phyloP scores from a whole-genome alignment of 2,797 vertebrate species.

The Rhinella marina region DNA sequence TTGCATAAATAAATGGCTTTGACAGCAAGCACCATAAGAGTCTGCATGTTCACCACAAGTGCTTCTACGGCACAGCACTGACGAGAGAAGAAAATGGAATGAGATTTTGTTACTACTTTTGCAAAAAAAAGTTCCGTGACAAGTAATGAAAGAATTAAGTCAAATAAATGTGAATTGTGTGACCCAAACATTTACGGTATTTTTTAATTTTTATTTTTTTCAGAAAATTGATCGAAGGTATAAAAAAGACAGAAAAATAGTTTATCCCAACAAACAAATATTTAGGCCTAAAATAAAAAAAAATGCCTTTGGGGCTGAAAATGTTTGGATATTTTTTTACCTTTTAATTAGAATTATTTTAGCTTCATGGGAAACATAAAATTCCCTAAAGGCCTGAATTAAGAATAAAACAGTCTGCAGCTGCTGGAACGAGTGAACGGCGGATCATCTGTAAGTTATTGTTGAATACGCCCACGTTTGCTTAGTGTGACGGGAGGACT shows the following conservation, averaged over 20 bases:
- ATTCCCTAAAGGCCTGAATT: constrained; percentile 44
- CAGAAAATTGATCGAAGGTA: constrained; percentile 55
- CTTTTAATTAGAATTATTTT: constrained; percentile 64
- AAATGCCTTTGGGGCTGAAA: constrained; percentile 33
- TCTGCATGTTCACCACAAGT: constrained; percentile 78
- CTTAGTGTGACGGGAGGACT: not conserved
- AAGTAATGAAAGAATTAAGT: constrained; percentile 80
- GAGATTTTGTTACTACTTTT: constrained; percentile 71
- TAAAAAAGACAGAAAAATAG: constrained; percentile 69
- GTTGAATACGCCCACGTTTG: not conserved
- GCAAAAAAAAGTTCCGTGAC: constrained; percentile 74
- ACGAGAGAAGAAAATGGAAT: constrained; percentile 72
- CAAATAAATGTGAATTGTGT: constrained; percentile 78
- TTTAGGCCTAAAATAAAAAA: constrained; percentile 62
- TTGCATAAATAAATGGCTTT: constrained; percentile 88
- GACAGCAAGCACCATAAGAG: constrained; percentile 86
- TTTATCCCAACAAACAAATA: constrained; percentile 67
- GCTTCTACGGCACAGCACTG: constrained; percentile 69
- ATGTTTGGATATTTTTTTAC: constrained; percentile 43
- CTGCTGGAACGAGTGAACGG: constrained; percentile 27
- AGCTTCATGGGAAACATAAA: constrained; percentile 64
- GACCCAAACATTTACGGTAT: constrained; percentile 63
- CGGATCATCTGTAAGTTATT: constrained; percentile 36
- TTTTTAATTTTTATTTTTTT: constrained; percentile 62
- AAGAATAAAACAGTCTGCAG: constrained; percentile 30